Evolutionary conservation across 2,888 invertebrate genomes (phyloP), one percentile per base, ranked within the genome.

Genomic region (Nymphalis urticae): DNA sequence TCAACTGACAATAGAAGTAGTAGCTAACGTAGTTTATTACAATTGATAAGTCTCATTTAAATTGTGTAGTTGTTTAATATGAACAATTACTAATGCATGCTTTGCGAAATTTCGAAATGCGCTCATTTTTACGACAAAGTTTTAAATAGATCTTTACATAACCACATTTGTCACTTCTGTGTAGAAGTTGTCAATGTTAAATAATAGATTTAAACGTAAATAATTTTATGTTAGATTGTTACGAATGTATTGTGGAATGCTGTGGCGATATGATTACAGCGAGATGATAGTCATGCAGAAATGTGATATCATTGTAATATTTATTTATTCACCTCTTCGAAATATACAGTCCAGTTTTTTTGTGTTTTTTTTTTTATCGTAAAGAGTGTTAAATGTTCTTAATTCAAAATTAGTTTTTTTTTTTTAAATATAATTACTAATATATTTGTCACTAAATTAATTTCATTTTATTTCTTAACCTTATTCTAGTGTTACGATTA

Each of bases 141-240:
- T 74, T 69, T 62, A 73, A 71, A 70, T 71, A 73, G 71, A 56
- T 61, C 42, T 68, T 75, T 77, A 75, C 71, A 75, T 69, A 76
- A 76, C 72, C 66, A 67, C 61, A 59, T 67, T 69, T 64, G 70
- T 66, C 66, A 69, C 62, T 65, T 42, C 32, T 56, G 54, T 36
- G 36, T 36, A 19, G 36, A 42, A 58, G 19, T n/a, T 58, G 68
- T 71, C 67, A 64, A 59, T 59, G 68, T 50, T 68, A 68, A 50
- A 54, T 71, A 66, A 63, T 68, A 65, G 70, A 70, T 67, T 71
- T 66, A 62, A 69, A 54, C 65, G 69, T 70, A 54, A 61, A 64
- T 73, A 64, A 67, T 72, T 67, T 62, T 66, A 53, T 67, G 56
- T 27, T 71, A 70, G 51, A 47, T 32, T 62, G n/a, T 71, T 66